Conservation (phyloP, 2,113 vertebrate genomes). For the Bos taurus region ARS-UCD2.0 NC_037348.1:48129001-48129500, state of each 20-base stretch:
- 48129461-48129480: background rate
- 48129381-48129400: background rate
- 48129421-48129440: background rate
- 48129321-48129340: background rate
- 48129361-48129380: background rate
- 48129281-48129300: background rate
- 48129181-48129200: background rate
- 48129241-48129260: background rate
- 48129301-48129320: background rate
- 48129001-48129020: background rate
- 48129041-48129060: background rate
- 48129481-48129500: background rate
- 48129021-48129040: background rate
- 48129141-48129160: background rate
- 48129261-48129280: background rate
- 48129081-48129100: background rate
- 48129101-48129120: background rate
- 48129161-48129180: background rate
- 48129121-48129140: fast-evolving
- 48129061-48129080: background rate
- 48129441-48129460: background rate
- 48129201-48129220: background rate
- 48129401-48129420: background rate
- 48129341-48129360: background rate
- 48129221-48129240: background rate